Base-by-base conservation (phyloP, 2,113 vertebrate genomes). In the Upupa epops region DNA sequence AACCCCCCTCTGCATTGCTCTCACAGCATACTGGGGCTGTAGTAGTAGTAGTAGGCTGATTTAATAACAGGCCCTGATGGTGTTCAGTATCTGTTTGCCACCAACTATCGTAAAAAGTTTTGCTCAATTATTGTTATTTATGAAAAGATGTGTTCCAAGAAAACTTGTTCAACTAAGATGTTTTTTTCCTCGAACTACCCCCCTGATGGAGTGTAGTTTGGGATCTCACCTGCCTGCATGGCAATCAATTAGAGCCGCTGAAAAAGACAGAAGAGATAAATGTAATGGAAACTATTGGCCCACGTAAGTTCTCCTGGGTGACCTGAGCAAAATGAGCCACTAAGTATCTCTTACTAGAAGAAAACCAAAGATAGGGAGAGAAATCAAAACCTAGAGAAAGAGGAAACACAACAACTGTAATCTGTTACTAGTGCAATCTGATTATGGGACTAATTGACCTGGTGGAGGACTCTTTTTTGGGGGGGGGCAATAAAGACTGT, bases 381-480 rank as follows among this genome's bases (percentile, higher is more conserved):
- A 96, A 97, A 97, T 96, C 96, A 97, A 95, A 97, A 95, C 94
- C 95, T 96, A 72, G 68, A 89, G 94, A 92, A 96, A 96, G 93
- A 70, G 81, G 91, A 95, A 96, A 94, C 95, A 83, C 64, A 92
- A 93, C 93, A 95, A 87, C 92, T 4, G 91, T 96, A 96, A 96
- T 96, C 93, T 96, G 92, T 95, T 94, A 89, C 89, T 96, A 87
- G 88, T 96, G 95, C 95, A 97, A 94, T 75, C 92, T 97, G 94
- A 96, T 92, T 94, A 95, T 65, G 22, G 91, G 83, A 86, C 74
- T 90, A 10, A 2, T 70, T 89, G 91, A 70, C 82, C 29, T 46
- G 78, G 81, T 9, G 3, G 77, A 28, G 48, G 55, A 95, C 78
- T 71, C 49, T 88, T 93, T 54, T 64, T 85, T 92, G 63, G 34